These are phyloP conservation scores for Tachypleus tridentatus DNA, from an alignment of 1,140 invertebrate genomes.

Conservation along the genomic window DNA sequence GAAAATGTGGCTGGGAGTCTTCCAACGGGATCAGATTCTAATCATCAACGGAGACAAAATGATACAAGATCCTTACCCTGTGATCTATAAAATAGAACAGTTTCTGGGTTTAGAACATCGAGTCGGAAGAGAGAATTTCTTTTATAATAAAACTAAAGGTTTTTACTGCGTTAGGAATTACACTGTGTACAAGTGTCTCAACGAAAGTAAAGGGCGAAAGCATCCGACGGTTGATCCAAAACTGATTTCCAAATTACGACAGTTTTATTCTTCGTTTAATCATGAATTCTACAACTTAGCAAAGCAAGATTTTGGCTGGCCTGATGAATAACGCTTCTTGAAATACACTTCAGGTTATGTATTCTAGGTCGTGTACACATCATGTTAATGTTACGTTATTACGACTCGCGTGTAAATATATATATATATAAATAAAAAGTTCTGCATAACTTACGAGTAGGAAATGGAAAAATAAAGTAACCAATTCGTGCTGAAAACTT, in stretches of 20 bases:
- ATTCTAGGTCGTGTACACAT: too few relatives aligned
- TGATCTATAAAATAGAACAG: constrained; percentile 39
- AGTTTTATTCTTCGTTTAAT: constrained; percentile 34
- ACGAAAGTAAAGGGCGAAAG: constrained; percentile 34
- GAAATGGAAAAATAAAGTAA: too few relatives aligned
- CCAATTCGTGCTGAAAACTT: too few relatives aligned
- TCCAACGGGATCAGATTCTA: constrained; percentile 40
- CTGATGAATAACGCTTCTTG: constrained; percentile 19
- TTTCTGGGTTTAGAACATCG: constrained; percentile 38
- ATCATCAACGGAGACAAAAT: constrained; percentile 44
- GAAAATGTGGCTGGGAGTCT: constrained; percentile 56
- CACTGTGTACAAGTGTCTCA: constrained; percentile 31
- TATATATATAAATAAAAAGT: too few relatives aligned
- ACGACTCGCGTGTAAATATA: too few relatives aligned
- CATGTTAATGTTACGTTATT: too few relatives aligned
- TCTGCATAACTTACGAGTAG: too few relatives aligned
- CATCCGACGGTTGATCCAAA: constrained; percentile 32
- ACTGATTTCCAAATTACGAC: constrained; percentile 30
- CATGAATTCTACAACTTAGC: constrained; percentile 30
- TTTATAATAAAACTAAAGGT: constrained; percentile 41
- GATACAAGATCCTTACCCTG: constrained; percentile 38
- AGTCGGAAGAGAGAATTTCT: constrained; percentile 38
- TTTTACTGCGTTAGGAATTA: constrained; percentile 40
- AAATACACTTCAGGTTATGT: too few relatives aligned
- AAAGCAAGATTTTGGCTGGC: constrained; percentile 29